Evolutionary conservation across 2,113 vertebrate species (phyloP).

Genomic region (Blennius ocellaris): DNA sequence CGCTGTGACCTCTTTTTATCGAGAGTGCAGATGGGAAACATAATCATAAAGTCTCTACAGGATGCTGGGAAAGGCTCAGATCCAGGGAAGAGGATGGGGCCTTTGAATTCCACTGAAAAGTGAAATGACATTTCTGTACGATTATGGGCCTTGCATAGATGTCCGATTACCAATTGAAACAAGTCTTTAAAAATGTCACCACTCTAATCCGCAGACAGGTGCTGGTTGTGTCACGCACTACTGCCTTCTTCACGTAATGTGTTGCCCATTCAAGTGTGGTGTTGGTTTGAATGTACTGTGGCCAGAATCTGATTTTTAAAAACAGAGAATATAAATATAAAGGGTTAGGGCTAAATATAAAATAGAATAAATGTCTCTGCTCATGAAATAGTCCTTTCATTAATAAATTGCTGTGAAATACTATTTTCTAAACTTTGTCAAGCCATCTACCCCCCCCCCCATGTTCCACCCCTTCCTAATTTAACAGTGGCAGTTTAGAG

Average conservation of each 20-base stretch:
- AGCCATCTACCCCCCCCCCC: neutral
- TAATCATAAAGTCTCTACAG: slow-evolving; percentile 58
- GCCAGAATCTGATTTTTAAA: no score
- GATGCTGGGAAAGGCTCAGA: slow-evolving; percentile 51
- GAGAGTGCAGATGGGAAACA: slow-evolving; percentile 56
- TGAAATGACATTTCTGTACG: slow-evolving; percentile 17
- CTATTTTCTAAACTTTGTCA: slow-evolving; percentile 3
- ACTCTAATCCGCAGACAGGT: slow-evolving; percentile 11
- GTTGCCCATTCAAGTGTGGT: slow-evolving; percentile 34
- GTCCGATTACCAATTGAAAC: slow-evolving; percentile 12
- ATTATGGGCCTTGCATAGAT: slow-evolving; percentile 11
- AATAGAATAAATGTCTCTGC: neutral
- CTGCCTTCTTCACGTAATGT: slow-evolving; percentile 23
- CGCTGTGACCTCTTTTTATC: slow-evolving; percentile 57
- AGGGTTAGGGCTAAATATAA: no score
- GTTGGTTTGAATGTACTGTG: neutral
- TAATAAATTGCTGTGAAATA: slow-evolving; percentile 7
- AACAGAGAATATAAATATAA: no score
- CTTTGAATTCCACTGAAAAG: slow-evolving; percentile 29
- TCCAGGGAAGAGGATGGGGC: slow-evolving; percentile 41
- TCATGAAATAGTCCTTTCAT: neutral
- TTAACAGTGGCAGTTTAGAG: slow-evolving; percentile 62
- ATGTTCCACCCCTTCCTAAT: slow-evolving; percentile 55
- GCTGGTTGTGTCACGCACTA: neutral
- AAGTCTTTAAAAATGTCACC: slow-evolving; percentile 24